Base-by-base conservation (phyloP, 2,113 vertebrate genomes). In the Elephantulus edwardii region DNA sequence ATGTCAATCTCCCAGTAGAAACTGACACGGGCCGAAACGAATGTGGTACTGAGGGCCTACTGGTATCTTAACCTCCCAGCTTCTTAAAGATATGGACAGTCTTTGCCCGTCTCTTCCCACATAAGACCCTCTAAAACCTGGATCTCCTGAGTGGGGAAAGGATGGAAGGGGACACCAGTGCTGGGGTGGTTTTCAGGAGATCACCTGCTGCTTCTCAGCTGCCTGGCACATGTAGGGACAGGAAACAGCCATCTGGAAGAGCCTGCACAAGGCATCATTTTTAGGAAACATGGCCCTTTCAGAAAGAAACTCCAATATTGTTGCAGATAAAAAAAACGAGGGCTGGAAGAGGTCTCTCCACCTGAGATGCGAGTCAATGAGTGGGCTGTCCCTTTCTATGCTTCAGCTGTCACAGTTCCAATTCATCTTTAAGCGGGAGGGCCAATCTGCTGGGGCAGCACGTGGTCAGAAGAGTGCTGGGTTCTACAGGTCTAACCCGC, bases 331-430 rank as follows among this genome's bases (percentile, higher is more conserved):
- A n/a, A n/a, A 33, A 26, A 72, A 6, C 22, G 2, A 19, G 3
- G 58, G 70, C 9, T 14, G 17, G 33, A n/a, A 40, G 33, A 54
- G 66, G 24, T 5, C 33, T 64, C 54, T 30, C 56, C 12, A 10
- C 3, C 42, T 16, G 62, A 46, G n/a, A 35, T 26, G 50, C 10
- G 30, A 7, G 42, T 62, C 46, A 6, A 14, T 44, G 26, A 30
- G 8, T 10, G 28, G 30, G 17, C 4, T 5, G 8, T 12, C 35
- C 30, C 64, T 38, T n/a, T 68, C 38, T 30, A 0, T 0, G 0
- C 22, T 48, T 58, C n/a, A 42, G 81, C 64, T 44, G 77, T 17
- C 26, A 1, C 9, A n/a, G 58, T 48, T 40, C 44, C 38, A 35
- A 24, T 1, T 26, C 20, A 16, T 74, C 35, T 24, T 6, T 0